These are phyloP conservation scores for Brachionus paranguensis DNA, from an alignment of 1,140 invertebrate species.

Conservation along the genomic window DNA sequence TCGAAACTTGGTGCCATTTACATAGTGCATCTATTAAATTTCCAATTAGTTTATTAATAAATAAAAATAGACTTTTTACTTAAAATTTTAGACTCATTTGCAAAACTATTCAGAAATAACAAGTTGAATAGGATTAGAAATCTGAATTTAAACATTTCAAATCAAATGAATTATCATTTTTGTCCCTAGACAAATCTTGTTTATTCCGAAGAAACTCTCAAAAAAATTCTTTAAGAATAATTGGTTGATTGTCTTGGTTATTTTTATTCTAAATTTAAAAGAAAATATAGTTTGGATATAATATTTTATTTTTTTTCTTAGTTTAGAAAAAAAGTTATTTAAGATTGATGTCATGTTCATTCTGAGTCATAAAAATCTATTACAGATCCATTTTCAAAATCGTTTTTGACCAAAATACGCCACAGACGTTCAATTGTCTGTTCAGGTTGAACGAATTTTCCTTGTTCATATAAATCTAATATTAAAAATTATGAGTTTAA, in stretches of 20 bases:
- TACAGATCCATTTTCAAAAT: background rate
- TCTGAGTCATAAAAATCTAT: constrained; percentile 13
- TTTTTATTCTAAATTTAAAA: background rate
- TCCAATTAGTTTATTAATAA: background rate
- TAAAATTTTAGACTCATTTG: background rate
- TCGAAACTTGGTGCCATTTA: background rate
- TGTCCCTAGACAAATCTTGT: background rate
- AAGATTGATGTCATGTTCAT: background rate
- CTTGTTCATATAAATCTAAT: constrained; percentile 17
- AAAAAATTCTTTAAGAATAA: background rate
- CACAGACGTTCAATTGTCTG: background rate
- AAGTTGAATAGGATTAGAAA: background rate
- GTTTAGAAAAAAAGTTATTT: background rate
- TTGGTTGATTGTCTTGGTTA: background rate
- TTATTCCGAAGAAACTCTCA: background rate
- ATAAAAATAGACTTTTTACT: background rate
- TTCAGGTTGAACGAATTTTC: constrained; percentile 13
- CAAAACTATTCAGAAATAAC: background rate
- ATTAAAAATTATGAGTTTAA: background rate
- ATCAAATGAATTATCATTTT: background rate
- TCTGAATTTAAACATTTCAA: background rate
- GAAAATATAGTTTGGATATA: background rate
- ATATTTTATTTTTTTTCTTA: background rate
- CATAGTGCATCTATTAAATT: background rate
- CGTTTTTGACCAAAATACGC: background rate